Conservation (phyloP, 2,113 vertebrate species). For the Odocoileus virginianus region DNA sequence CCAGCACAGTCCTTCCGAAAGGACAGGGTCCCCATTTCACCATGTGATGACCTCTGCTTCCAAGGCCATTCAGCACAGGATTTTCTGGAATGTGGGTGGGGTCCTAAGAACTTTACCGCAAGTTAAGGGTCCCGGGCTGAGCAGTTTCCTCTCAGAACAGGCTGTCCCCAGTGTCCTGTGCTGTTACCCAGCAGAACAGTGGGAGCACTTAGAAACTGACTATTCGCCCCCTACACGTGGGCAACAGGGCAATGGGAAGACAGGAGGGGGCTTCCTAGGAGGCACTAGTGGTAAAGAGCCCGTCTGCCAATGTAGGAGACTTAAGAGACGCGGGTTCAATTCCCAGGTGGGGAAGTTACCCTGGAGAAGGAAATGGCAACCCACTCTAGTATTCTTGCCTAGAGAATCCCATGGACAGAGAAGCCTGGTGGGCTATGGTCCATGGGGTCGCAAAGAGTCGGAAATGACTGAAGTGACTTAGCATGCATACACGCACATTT, state of each 20-base stretch:
- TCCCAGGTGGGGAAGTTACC: neutral
- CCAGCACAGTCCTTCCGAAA: neutral
- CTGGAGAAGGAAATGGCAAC: neutral
- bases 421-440: neutral
- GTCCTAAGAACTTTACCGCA: neutral
- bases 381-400: neutral
- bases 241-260: neutral
- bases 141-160: neutral
- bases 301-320: neutral
- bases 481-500: neutral
- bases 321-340: neutral
- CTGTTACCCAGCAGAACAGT: neutral
- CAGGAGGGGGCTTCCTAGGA: neutral
- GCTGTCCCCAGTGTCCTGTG: too few species aligned
- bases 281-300: neutral
- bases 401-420: neutral
- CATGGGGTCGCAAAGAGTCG: neutral
- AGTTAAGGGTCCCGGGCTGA: neutral
- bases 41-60: neutral
- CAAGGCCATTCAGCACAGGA: neutral
- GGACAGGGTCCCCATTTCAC: too few species aligned
- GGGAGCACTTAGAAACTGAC: neutral
- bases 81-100: neutral
- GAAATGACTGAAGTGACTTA: neutral
- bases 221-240: neutral